Evolutionary conservation across 2,113 vertebrate genomes (phyloP).

Genomic region (Xerus inauris): DNA sequence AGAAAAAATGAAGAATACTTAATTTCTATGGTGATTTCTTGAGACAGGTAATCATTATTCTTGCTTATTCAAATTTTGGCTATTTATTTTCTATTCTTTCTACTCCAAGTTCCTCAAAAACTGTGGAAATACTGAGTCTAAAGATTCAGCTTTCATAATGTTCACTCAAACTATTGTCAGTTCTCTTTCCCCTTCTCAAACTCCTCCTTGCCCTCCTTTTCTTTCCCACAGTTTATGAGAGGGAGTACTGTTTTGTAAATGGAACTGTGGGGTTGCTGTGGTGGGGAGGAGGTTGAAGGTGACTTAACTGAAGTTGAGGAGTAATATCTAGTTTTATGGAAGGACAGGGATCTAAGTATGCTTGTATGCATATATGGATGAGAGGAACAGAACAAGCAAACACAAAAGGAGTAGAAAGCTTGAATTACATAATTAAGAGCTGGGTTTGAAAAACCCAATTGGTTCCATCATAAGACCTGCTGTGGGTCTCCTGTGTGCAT

Average conservation of each 20-base stretch:
- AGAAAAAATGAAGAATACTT: not conserved
- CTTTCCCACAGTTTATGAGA: not conserved
- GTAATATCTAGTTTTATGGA: not conserved
- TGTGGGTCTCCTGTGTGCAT: not conserved
- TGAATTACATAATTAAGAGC: slow-evolving; percentile 7
- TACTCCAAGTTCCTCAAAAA: not conserved
- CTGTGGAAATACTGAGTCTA: not conserved
- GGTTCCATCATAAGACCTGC: not conserved
- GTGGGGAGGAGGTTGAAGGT: not conserved
- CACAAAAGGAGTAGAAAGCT: not conserved
- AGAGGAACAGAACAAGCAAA: not conserved
- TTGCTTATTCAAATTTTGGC: slow-evolving; percentile 41
- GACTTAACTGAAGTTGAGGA: not conserved
- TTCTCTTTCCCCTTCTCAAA: not conserved
- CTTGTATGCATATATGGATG: not conserved
- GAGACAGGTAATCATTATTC: not conserved
- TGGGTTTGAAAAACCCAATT: not conserved
- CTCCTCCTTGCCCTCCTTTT: not conserved
- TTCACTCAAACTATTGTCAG: not conserved
- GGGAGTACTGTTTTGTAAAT: not conserved
- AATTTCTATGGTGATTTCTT: slow-evolving; percentile 9
- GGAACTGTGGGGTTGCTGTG: not conserved
- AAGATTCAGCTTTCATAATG: not conserved
- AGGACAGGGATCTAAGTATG: not conserved
- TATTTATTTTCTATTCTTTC: not conserved